Base-by-base conservation (phyloP, 2,888 invertebrate species). In the Mycalesis mineus region DNA sequence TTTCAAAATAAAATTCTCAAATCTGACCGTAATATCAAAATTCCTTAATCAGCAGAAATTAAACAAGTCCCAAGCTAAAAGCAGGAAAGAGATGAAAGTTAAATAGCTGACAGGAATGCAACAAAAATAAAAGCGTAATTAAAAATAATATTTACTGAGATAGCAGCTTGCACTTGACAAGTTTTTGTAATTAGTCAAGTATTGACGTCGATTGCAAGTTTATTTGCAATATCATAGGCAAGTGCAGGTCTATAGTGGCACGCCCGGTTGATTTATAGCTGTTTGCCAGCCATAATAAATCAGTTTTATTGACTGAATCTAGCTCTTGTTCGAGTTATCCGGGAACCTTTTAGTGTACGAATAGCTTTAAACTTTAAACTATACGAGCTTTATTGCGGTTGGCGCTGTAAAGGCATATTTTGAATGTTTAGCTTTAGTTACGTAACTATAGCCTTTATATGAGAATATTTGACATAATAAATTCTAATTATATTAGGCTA, bases 281-380 rank as follows among this genome's bases (percentile, higher is more conserved):
- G 76, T 84, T 84, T 82, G 75, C 67, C 66, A 62, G 67, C 67
- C 63, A 70, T 78, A 74, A 85, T 84, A 82, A 82, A 85, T 83
- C 80, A 80, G 71, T 71, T 73, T 64, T 75, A 80, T 82, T 85
- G 81, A 80, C 80, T 82, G 74, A 77, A 77, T 72, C 69, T 40
- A 57, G 42, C 57, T 48, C 57, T 53, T 44, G 55, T 56, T 47
- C 31, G 37, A 63, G 54, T 57, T 61, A 57, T 42, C 42, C 52
- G 40, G 49, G n/a, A 22, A 8, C 50, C 36, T 57, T 50, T 53
- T 57, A 56, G 48, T 37, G 22, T 31, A 52, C 17, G 37, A 56
- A 51, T 41, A 40, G 13, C 31, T 47, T 22, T 55, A 47, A 48
- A 17, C 54, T 52, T n/a, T 41, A 22, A 22, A 22, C 1, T 33